phyloP scores from a whole-genome alignment of 2,797 vertebrate species.

The Coccyzus lansbergi region DNA sequence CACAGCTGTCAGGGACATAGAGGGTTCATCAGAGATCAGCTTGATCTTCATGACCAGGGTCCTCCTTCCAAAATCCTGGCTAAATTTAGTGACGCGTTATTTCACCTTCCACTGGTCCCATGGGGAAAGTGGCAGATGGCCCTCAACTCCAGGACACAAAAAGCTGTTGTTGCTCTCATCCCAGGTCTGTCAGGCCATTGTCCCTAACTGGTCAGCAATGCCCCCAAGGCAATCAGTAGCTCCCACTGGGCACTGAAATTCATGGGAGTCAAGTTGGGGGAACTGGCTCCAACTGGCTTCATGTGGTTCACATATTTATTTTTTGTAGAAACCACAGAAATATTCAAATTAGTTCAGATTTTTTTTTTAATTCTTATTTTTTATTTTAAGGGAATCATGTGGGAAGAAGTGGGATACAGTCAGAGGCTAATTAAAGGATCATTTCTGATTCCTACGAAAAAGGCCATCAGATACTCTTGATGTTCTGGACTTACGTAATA shows the following conservation, averaged over 20 bases:
- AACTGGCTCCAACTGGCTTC: background rate
- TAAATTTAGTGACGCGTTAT: background rate
- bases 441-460: background rate
- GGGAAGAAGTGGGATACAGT: background rate
- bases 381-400: background rate
- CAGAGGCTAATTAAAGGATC: background rate
- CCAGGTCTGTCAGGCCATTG: background rate
- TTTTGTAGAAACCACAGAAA: background rate
- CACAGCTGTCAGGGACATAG: background rate
- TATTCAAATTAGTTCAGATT: too few species aligned
- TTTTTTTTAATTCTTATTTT: too few species aligned
- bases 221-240: too few species aligned
- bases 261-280: accelerated
- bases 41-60: background rate
- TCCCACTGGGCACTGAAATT: accelerated
- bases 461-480: background rate
- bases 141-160: background rate
- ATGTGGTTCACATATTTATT: background rate
- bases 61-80: background rate
- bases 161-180: background rate
- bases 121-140: too few species aligned
- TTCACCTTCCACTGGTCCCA: too few species aligned
- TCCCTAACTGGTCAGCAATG: accelerated
- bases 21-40: background rate
- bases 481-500: background rate